A percentile compares a stretch with the other conserved stretches of the same genome.
These are phyloP conservation scores for Athrips mouffetella DNA, from an alignment of 2,888 invertebrate genomes.

Conservation along the genomic window DNA sequence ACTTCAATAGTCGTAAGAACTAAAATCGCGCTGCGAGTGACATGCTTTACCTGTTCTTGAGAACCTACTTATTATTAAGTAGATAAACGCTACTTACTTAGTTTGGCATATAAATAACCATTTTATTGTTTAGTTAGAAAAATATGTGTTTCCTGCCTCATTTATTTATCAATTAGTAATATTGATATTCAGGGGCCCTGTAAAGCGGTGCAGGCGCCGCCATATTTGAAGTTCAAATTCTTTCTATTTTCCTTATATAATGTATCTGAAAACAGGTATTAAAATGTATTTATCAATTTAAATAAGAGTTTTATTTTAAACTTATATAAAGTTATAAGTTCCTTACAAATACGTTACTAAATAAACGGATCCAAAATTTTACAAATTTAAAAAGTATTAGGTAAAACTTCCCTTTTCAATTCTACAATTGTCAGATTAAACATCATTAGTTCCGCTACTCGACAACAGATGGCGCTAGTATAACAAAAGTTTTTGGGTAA, in stretches of 20 bases:
- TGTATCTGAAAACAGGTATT: constrained; percentile 79
- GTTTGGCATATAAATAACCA: no score
- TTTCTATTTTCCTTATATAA: constrained; percentile 78
- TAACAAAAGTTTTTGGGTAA: not conserved
- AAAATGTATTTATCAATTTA: constrained; percentile 37
- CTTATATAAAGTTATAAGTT: not conserved
- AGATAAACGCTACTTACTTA: no score
- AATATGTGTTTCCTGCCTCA: not conserved
- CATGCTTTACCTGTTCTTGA: no score
- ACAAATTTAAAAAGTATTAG: not conserved
- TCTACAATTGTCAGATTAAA: no score
- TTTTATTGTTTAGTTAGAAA: no score
- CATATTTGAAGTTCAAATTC: constrained; percentile 69
- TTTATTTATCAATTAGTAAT: not conserved
- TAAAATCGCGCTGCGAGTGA: no score
- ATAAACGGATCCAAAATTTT: not conserved
- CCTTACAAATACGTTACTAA: not conserved
- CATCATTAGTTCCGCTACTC: constrained; percentile 32
- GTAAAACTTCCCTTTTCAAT: no score
- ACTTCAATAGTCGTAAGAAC: no score
- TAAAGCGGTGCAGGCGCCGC: constrained; percentile 64
- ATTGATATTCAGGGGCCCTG: constrained; percentile 37
- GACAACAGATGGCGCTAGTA: constrained; percentile 45
- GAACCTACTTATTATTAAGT: no score
- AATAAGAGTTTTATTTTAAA: constrained; percentile 48